Conservation (phyloP, 2,888 invertebrate species). For the Melitaea athalia region DNA sequence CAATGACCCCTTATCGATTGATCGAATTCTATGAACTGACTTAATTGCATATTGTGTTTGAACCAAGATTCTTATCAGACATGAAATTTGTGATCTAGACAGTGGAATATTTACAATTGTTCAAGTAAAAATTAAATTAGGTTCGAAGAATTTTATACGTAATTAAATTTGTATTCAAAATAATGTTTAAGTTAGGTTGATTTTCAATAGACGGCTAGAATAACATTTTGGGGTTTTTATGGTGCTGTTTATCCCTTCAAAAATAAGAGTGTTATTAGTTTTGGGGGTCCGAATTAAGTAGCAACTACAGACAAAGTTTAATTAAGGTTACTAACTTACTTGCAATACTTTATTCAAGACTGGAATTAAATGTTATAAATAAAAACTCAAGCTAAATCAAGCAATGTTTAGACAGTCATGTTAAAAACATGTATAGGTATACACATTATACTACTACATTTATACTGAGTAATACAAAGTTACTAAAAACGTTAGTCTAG, state of each 20-base stretch:
- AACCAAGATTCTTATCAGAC: conserved; percentile 7
- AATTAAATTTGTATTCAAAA: too few relatives aligned
- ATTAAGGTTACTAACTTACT: background rate
- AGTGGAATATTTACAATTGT: background rate
- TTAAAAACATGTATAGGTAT: background rate
- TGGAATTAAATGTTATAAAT: background rate
- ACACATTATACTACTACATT: too few relatives aligned
- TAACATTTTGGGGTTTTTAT: too few relatives aligned
- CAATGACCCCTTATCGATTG: conserved; percentile 80
- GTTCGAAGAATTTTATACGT: too few relatives aligned
- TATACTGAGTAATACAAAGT: background rate
- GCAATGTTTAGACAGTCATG: background rate
- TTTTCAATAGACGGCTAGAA: too few relatives aligned
- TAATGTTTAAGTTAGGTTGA: too few relatives aligned
- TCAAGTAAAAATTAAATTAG: background rate
- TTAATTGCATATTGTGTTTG: conserved; percentile 64
- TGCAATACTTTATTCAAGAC: background rate
- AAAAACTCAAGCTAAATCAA: background rate
- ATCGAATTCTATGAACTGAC: conserved; percentile 67
- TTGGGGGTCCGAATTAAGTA: background rate
- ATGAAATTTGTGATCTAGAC: conserved; percentile 2
- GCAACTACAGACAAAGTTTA: background rate
- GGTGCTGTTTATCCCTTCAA: too few relatives aligned
- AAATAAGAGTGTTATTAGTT: too few relatives aligned
- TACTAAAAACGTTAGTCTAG: conserved; percentile 20